These are phyloP conservation scores for Doris montereyensis DNA, from an alignment of 2,888 invertebrate species.

Conservation along the genomic window DNA sequence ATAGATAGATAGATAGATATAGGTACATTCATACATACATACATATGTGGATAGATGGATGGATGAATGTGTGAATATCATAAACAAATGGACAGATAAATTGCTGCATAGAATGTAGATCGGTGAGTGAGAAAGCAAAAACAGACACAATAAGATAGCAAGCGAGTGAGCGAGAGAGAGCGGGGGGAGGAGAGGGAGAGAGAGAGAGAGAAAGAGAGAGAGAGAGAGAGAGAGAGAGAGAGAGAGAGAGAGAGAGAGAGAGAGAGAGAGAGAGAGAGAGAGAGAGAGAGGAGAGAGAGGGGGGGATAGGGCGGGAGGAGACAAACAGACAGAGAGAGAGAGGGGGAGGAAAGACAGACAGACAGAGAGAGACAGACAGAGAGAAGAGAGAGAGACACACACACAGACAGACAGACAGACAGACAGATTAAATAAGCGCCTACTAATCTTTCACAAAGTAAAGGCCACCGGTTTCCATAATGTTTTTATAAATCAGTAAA, in stretches of 20 bases:
- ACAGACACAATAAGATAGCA: too few relatives aligned
- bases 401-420: constrained; percentile 6
- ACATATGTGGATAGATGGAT: background rate
- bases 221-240: constrained; percentile 18
- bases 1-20: background rate
- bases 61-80: background rate
- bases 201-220: constrained; percentile 32
- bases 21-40: background rate
- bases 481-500: too few relatives aligned
- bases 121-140: too few relatives aligned
- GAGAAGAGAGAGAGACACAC: background rate
- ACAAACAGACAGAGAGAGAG: constrained; percentile 12
- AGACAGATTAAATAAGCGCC: background rate
- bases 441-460: too few relatives aligned
- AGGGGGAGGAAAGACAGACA: constrained; percentile 18
- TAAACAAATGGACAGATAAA: background rate
- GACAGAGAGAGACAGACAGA: constrained; percentile 17
- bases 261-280: constrained; percentile 20
- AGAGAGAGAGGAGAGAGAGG: background rate
- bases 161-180: background rate
- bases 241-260: constrained; percentile 22
- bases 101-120: background rate
- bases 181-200: constrained; percentile 9
- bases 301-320: background rate
- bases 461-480: too few relatives aligned